These are phyloP conservation scores for Drosophila orosa DNA, from an alignment of 1,140 invertebrate species.

Conservation along the genomic window DNA sequence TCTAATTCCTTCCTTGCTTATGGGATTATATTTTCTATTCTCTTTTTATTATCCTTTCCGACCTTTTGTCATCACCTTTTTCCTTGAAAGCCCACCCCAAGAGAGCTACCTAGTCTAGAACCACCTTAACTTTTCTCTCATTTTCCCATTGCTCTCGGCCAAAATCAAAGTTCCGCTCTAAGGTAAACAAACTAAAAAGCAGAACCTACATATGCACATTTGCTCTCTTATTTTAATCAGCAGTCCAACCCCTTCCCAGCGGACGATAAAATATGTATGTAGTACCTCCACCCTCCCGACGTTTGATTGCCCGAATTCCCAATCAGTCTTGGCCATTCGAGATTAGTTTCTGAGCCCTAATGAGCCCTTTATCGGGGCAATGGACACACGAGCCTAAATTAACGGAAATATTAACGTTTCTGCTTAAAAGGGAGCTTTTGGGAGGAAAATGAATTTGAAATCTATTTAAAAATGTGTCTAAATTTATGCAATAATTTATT, in stretches of 20 bases:
- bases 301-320: constrained; percentile 14
- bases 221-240: constrained; percentile 1
- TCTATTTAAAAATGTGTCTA: background rate
- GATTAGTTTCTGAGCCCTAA: constrained; percentile 23
- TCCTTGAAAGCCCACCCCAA: background rate
- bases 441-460: background rate
- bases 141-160: constrained; percentile 1
- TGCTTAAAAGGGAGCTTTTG: background rate
- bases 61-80: too few relatives aligned
- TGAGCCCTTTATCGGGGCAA: constrained; percentile 10
- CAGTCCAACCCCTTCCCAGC: background rate
- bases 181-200: constrained; percentile 62
- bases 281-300: constrained; percentile 14
- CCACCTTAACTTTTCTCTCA: constrained; percentile 1
- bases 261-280: constrained; percentile 4
- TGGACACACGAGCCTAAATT: background rate
- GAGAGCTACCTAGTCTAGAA: background rate
- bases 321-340: constrained; percentile 26
- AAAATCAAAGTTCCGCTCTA: constrained; percentile 42
- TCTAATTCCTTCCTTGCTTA: background rate
- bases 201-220: background rate
- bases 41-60: background rate
- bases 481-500: background rate
- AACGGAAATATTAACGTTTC: background rate
- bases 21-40: background rate